Base-by-base conservation (phyloP, 2,113 vertebrate genomes). In the Enhydra lutris region DNA sequence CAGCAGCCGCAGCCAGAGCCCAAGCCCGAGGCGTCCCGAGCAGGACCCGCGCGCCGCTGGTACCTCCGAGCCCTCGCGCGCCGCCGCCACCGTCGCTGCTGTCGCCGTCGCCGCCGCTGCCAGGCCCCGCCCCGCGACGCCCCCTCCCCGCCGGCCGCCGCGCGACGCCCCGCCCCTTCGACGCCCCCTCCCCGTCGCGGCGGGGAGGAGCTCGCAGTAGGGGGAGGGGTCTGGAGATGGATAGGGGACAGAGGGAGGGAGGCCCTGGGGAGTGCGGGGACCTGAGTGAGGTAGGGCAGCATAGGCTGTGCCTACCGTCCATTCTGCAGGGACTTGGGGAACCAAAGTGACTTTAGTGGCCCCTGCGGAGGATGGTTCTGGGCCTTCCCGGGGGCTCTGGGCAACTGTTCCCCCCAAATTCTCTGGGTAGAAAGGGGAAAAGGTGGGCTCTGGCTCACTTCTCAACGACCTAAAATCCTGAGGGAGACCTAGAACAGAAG, bases 81-180 rank as follows among this genome's bases (percentile, higher is more conserved):
- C 94, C 80, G 73, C 98, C 57, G 97, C 97, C 98, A 97, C 93
- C 23, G 71, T 85, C 59, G 20, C 18, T 21, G 55, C 20, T 3
- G 55, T 7, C 7, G 20, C 4, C 15, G 50, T 17, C 4, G 14
- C 59, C 52, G 52, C 78, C 61, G 24, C 82, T 74, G 23, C 34
- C 47, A 79, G 85, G 73, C 95, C 23, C 97, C 97, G 94, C 98
- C 97, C 95, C 89, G 59, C 45, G 92, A 94, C 96, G 89, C 91
- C 98, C 93, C 89, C 97, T 96, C 98, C 96, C 81, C 97, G 21
- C 95, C 55, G 29, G 95, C 71, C 42, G 69, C 96, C 83, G 91
- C 95, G 90, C 97, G 90, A 67, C 91, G 94, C 95, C 97, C 95
- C 98, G 93, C 97, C 88, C 86, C 95, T n/a, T 61, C 31, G 78